A percentile compares a stretch with the other conserved stretches of the same genome.
phyloP scores from a whole-genome alignment of 2,113 vertebrate species.

The Xyrauchen texanus region DNA sequence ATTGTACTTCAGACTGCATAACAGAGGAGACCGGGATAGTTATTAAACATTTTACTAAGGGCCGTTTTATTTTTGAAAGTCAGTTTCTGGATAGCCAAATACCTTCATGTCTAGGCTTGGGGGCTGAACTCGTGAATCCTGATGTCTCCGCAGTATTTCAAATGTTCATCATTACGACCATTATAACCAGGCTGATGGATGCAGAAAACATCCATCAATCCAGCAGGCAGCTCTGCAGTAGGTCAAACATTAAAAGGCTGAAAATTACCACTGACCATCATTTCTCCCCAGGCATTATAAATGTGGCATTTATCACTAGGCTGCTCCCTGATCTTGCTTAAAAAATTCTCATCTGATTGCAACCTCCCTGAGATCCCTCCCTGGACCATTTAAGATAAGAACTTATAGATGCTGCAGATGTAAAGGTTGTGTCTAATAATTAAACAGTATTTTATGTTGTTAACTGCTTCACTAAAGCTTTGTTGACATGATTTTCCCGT shows the following conservation, averaged over 20 bases:
- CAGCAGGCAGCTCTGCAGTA: conserved; percentile 57
- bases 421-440: conserved; percentile 23
- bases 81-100: too few species aligned
- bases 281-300: conserved; percentile 72
- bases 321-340: conserved; percentile 67
- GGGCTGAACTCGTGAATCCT: conserved; percentile 54
- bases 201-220: conserved; percentile 64
- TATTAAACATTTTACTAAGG: too few species aligned
- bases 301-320: conserved; percentile 75
- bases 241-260: conserved; percentile 66
- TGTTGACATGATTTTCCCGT: not conserved
- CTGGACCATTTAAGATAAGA: conserved; percentile 66
- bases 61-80: too few species aligned
- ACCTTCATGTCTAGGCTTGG: too few species aligned
- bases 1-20: too few species aligned
- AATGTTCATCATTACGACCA: conserved; percentile 67
- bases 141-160: conserved; percentile 55
- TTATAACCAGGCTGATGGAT: conserved; percentile 45
- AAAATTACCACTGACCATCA: conserved; percentile 74
- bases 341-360: conserved; percentile 70
- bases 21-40: not conserved
- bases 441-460: not conserved
- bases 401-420: conserved; percentile 63
- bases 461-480: too few species aligned
- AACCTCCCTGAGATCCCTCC: conserved; percentile 52